Evolutionary conservation across 2,888 invertebrate species (phyloP).

Genomic region (Cheilosia impressa): DNA sequence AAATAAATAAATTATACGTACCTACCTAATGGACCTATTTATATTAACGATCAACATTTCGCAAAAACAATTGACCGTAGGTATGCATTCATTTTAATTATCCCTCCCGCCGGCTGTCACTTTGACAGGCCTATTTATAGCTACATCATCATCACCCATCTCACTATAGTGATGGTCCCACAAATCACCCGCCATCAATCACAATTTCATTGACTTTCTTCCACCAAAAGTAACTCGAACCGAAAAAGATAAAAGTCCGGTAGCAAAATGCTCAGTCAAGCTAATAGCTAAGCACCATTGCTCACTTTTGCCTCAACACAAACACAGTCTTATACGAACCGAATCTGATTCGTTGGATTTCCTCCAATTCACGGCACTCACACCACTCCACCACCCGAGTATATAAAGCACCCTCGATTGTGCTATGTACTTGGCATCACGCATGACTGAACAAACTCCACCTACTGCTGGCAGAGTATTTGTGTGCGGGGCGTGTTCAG

Average conservation of each 20-base stretch:
- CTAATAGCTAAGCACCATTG: constrained; percentile 12
- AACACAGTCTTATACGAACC: neutral
- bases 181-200: neutral
- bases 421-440: constrained; percentile 56
- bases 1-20: too few relatives aligned
- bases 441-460: constrained; percentile 66
- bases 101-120: too few relatives aligned
- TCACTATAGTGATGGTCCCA: neutral
- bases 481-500: constrained; percentile 54
- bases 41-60: too few relatives aligned
- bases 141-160: neutral
- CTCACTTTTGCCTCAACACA: constrained; percentile 44
- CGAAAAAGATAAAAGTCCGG: neutral
- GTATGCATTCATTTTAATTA: too few relatives aligned
- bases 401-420: constrained; percentile 50
- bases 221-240: too few relatives aligned
- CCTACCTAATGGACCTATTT: too few relatives aligned
- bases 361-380: constrained; percentile 30
- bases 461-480: constrained; percentile 37
- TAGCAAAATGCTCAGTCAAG: constrained; percentile 6
- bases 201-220: neutral
- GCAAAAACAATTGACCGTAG: too few relatives aligned
- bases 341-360: constrained; percentile 50
- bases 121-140: neutral
- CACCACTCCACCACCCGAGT: neutral